phyloP scores from a whole-genome alignment of 1,140 invertebrate genomes.

The Lasioglossum baleicum region DNA sequence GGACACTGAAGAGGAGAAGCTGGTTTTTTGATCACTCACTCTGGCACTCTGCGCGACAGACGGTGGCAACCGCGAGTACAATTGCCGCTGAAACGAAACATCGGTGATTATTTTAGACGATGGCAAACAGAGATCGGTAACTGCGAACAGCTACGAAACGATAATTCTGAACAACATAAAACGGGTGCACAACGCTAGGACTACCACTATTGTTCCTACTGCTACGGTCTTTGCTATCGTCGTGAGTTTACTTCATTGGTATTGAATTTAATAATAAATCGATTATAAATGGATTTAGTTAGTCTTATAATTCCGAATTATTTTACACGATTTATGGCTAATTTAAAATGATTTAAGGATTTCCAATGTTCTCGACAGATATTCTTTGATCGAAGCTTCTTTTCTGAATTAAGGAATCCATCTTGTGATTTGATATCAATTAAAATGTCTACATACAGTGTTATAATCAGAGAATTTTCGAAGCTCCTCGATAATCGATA shows the following conservation, averaged over 20 bases:
- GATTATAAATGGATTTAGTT: too few species aligned
- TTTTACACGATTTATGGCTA: too few species aligned
- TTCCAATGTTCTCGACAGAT: too few species aligned
- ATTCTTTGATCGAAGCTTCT: too few species aligned
- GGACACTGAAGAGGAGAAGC: constrained; percentile 47
- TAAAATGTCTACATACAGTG: too few species aligned
- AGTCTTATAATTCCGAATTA: too few species aligned
- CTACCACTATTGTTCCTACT: constrained; percentile 49
- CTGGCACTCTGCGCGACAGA: constrained; percentile 80
- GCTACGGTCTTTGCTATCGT: constrained; percentile 34
- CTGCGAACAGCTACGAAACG: constrained; percentile 27
- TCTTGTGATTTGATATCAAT: too few species aligned
- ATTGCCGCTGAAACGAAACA: constrained; percentile 77
- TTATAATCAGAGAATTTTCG: background rate
- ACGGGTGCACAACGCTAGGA: constrained; percentile 36
- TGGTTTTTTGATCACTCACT: constrained; percentile 77
- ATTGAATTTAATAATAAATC: too few species aligned
- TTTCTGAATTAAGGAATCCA: too few species aligned
- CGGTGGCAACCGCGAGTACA: constrained; percentile 77
- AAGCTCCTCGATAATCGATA: too few species aligned
- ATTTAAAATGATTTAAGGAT: too few species aligned
- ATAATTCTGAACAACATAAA: constrained; percentile 37
- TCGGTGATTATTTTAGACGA: constrained; percentile 51
- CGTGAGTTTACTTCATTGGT: background rate
- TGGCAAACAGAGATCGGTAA: background rate